These are phyloP conservation scores for Euthynnus affinis DNA, from an alignment of 2,797 vertebrate species.

Conservation along the genomic window DNA sequence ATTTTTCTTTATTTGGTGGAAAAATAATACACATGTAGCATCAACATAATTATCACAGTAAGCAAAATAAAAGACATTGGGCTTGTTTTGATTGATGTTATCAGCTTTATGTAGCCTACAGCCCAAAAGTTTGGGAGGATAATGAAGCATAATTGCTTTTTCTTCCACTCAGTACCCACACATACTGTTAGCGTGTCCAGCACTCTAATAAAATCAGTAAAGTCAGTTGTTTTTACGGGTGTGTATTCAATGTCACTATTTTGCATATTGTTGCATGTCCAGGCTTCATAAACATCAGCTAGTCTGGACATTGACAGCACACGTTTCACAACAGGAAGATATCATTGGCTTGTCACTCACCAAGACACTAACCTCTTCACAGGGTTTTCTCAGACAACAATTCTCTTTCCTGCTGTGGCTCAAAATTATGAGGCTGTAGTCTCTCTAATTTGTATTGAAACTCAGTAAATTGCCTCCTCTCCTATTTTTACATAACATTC, in stretches of 20 bases:
- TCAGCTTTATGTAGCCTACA: too few species aligned
- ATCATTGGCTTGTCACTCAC: neutral
- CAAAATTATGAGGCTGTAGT: conserved; percentile 2
- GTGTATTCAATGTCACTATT: neutral
- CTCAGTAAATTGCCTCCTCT: neutral
- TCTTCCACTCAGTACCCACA: too few species aligned
- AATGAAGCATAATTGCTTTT: too few species aligned
- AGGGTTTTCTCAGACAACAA: neutral
- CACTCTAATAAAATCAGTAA: neutral
- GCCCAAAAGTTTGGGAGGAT: too few species aligned
- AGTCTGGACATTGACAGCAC: neutral
- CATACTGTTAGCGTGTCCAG: too few species aligned
- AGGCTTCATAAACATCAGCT: neutral
- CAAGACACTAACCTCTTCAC: neutral
- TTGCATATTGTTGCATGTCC: neutral
- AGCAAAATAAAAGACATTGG: too few species aligned
- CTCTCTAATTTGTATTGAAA: neutral
- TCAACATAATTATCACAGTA: too few species aligned
- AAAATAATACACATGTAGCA: too few species aligned
- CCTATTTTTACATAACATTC: neutral
- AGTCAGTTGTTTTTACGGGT: neutral
- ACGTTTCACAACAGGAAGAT: neutral
- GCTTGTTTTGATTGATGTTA: too few species aligned
- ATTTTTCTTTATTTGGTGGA: too few species aligned
- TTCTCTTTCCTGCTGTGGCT: conserved; percentile 3